phyloP scores from a whole-genome alignment of 1,140 invertebrate species.

The Leptinotarsa lineolata region DNA sequence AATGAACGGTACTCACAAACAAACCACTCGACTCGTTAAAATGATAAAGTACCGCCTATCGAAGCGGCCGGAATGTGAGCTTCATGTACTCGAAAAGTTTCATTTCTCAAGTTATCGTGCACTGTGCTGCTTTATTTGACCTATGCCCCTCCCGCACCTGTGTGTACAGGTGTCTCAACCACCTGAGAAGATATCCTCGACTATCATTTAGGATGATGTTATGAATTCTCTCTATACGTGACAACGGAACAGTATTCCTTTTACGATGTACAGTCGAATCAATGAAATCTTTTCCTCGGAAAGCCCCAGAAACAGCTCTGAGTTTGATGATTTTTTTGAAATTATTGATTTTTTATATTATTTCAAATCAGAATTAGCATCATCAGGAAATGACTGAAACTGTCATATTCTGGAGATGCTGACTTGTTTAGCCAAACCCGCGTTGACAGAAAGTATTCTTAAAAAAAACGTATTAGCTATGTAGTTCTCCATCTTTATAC shows the following conservation, averaged over 20 bases:
- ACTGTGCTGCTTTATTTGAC: constrained; percentile 29
- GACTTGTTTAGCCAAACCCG: no score
- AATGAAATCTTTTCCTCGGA: neutral
- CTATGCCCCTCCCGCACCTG: constrained; percentile 41
- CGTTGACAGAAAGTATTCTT: no score
- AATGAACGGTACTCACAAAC: neutral
- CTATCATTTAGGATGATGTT: constrained; percentile 36
- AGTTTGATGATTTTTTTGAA: no score
- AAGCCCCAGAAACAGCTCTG: no score
- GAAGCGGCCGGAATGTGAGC: neutral
- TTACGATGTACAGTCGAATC: neutral
- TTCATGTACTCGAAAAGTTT: constrained; percentile 23
- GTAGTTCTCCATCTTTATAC: no score
- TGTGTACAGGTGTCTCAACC: constrained; percentile 41
- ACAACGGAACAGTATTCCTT: neutral
- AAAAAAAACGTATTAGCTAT: no score
- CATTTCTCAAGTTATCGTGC: constrained; percentile 36
- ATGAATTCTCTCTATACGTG: constrained; percentile 24
- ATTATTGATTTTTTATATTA: no score
- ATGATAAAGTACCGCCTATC: neutral
- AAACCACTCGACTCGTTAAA: constrained; percentile 1
- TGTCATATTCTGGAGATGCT: no score
- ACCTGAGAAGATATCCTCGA: constrained; percentile 36
- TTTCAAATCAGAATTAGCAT: no score
- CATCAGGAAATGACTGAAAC: no score